Evolutionary conservation across 1,140 invertebrate species (phyloP), one percentile per base, ranked within the genome.

Genomic region (Chrysomallon squamiferum): DNA sequence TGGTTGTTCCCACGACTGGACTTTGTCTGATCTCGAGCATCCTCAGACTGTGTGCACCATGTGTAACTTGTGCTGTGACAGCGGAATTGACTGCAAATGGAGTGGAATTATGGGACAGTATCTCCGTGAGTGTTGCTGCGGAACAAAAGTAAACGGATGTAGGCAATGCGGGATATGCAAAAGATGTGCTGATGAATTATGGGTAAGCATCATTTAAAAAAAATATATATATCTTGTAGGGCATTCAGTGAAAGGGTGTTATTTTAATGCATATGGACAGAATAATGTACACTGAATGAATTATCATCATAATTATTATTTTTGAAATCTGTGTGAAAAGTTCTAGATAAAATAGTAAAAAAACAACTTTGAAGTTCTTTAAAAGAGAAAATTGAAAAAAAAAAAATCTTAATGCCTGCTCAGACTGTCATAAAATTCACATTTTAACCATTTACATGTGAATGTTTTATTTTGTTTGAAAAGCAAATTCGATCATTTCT

Each of bases 151-250:
- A 33, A 73, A 69, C 35, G 79, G 77, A 0, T 81, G 79, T 62
- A 60, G 61, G 29, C 71, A 75, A 50, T 81, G 79, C 70, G 79
- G 79, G 5, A 81, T 81, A 30, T 81, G 79, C 69, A 63, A 72
- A 38, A 62, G 33, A 0, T 81, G 79, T 75, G 79, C 78, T 52
- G 57, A 72, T n/a, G 59, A 72, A 38, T 57, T 81, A 13, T 81
- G 79, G 79, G 79, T 81, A 72, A 71, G 66, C 62, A 29, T n/a
- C n/a, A n/a, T n/a, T n/a, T n/a, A n/a, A n/a, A n/a, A n/a, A n/a
- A n/a, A n/a, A n/a, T n/a, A n/a, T n/a, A n/a, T n/a, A n/a, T n/a
- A n/a, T n/a, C n/a, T n/a, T n/a, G n/a, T n/a, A n/a, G n/a, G n/a
- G n/a, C n/a, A n/a, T n/a, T n/a, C n/a, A n/a, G n/a, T n/a, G n/a